Conservation (phyloP, 2,888 invertebrate species). For the Omphaloscelis lunosa region DNA sequence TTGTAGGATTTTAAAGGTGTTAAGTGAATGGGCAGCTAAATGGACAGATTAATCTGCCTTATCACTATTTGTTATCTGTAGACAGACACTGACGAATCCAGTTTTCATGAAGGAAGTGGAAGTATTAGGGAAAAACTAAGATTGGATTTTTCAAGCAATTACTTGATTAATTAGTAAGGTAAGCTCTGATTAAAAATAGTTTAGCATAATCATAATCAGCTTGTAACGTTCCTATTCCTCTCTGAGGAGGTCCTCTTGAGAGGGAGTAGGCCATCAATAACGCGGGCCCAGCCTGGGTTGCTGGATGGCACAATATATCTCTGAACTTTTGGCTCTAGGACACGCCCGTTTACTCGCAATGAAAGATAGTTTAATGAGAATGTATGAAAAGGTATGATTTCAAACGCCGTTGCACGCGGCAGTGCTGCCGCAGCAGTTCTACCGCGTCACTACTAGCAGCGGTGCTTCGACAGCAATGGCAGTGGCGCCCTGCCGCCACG, state of each 20-base stretch:
- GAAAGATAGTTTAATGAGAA: not conserved
- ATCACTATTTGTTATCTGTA: conserved; percentile 11
- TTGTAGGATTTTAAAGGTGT: conserved; percentile 7
- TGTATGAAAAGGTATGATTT: too few species aligned
- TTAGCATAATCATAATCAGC: not conserved
- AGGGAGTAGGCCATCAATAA: too few species aligned
- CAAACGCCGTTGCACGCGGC: too few species aligned
- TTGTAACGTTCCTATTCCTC: too few species aligned
- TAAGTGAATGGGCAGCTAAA: conserved; percentile 25
- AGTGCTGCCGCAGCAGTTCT: too few species aligned
- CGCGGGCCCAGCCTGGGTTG: too few species aligned
- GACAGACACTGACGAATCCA: conserved; percentile 10
- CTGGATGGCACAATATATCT: not conserved
- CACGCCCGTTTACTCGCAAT: not conserved
- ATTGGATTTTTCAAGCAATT: not conserved
- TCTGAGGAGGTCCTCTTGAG: not conserved
- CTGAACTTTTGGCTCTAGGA: not conserved
- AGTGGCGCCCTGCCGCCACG: too few species aligned
- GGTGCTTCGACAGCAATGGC: too few species aligned
- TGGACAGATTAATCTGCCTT: conserved; percentile 22
- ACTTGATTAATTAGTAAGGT: not conserved
- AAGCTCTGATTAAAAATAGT: not conserved
- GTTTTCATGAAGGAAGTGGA: conserved; percentile 12
- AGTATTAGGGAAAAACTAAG: not conserved
- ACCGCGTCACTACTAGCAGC: too few species aligned